Evolutionary conservation across 2,113 vertebrate species (phyloP).

Genomic region (Limanda limanda): DNA sequence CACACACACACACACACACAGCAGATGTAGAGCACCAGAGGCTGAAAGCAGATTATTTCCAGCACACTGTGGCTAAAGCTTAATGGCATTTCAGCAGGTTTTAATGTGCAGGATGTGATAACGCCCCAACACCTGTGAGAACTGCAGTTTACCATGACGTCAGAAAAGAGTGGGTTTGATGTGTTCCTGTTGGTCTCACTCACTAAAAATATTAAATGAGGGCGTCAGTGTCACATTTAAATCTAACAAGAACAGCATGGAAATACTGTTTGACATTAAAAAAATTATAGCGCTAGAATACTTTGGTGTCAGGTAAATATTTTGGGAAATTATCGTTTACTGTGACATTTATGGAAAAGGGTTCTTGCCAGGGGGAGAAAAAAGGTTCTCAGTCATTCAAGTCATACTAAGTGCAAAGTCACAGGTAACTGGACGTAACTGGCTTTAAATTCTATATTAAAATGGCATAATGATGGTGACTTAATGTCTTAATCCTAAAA

Average conservation of each 20-base stretch:
- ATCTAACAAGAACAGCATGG: not conserved
- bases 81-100: constrained; percentile 53
- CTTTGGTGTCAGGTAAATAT: not conserved
- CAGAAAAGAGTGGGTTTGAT: constrained; percentile 22
- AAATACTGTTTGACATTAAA: not conserved
- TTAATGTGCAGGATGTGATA: constrained; percentile 62
- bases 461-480: too few relatives aligned
- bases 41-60: constrained; percentile 67
- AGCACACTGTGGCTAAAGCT: constrained; percentile 57
- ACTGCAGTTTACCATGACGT: not conserved
- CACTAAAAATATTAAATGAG: not conserved
- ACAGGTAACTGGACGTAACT: not conserved
- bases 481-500: too few relatives aligned
- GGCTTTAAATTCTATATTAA: not conserved
- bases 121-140: constrained; percentile 39
- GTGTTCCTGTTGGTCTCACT: not conserved
- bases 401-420: not conserved
- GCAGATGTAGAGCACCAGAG: constrained; percentile 53
- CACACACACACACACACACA: too few relatives aligned
- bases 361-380: not conserved
- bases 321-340: not conserved
- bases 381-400: not conserved
- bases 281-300: not conserved
- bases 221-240: not conserved
- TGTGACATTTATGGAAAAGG: not conserved